Evolutionary conservation across 2,888 invertebrate genomes (phyloP), one percentile per base, ranked within the genome.

Genomic region (Nomada hirtipes): DNA sequence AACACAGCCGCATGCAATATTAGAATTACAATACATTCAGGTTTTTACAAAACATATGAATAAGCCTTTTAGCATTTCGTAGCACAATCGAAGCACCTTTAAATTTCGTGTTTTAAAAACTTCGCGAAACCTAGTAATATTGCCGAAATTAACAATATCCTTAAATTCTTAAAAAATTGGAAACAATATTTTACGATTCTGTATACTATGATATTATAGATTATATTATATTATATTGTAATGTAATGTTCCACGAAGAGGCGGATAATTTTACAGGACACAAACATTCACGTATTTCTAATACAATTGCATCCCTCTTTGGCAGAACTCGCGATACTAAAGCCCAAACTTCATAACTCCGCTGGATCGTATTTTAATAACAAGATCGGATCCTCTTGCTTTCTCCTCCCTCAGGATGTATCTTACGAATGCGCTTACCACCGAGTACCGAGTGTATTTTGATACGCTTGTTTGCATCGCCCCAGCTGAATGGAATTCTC

Each of bases 401-500:
- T 47, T 18, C 71, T 47, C 29, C 71, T n/a, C 18, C 59, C 29
- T 15, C 10, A n/a, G 50, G 50, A 71, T 13, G 60, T 70, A 64
- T 77, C 83, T 73, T 70, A 71, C 73, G 69, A 52, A 75, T 64
- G 36, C 23, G 67, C 44, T 60, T 60, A 73, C 60, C 76, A 73
- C 60, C 76, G 64, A 73, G 64, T 26, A 55, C 55, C 72, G 72
- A 36, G 36, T 69, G 72, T 80, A 80, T 79, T 72, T 79, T 57
- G 83, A 79, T 78, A 83, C 79, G 75, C 68, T 83, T 77, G 72
- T 74, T 78, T 70, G 78, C 74, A 50, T 55, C 78, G 42, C 47
- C 64, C 68, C 23, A 52, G 61, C 67, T 29, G 60, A 15, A 70
- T 78, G 83, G 79, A 86, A 86, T 82, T 83, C 86, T 76, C 86